A percentile compares a stretch with the other conserved stretches of the same genome.
These are phyloP conservation scores for Cyprinella venusta DNA, from an alignment of 2,797 vertebrate species.

Conservation along the genomic window DNA sequence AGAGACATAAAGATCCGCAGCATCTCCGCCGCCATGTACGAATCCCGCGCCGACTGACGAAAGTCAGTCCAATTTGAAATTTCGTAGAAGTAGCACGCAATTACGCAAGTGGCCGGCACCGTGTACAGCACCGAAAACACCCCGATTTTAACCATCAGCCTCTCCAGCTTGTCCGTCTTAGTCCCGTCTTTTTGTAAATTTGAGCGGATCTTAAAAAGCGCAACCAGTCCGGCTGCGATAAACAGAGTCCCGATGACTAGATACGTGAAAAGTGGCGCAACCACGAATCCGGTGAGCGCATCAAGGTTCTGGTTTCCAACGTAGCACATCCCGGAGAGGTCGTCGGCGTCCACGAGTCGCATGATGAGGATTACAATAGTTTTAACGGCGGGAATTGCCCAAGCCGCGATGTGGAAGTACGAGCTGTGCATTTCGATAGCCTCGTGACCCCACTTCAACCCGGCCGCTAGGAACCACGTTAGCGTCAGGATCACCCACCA, in stretches of 20 bases:
- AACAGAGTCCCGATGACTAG: slow-evolving; percentile 95
- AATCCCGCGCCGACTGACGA: slow-evolving; percentile 85
- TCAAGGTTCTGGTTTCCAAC: slow-evolving; percentile 96
- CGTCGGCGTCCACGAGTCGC: slow-evolving; percentile 95
- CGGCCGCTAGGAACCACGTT: slow-evolving; percentile 97
- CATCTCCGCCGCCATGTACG: slow-evolving; percentile 96
- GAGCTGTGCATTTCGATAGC: slow-evolving; percentile 99
- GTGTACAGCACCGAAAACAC: slow-evolving; percentile 98
- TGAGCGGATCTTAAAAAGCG: slow-evolving; percentile 97
- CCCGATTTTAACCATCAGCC: slow-evolving; percentile 98
- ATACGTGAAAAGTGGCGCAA: slow-evolving; percentile 95
- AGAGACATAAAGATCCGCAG: slow-evolving; percentile 98
- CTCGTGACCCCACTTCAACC: slow-evolving; percentile 98
- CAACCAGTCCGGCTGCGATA: slow-evolving; percentile 94
- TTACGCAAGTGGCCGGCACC: slow-evolving; percentile 94
- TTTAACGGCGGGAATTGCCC: slow-evolving; percentile 97
- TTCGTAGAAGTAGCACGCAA: slow-evolving; percentile 96
- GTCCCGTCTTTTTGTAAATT: slow-evolving; percentile 98
- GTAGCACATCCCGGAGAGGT: slow-evolving; percentile 94
- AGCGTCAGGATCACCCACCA: slow-evolving; percentile 99
- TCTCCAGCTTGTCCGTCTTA: slow-evolving; percentile 97
- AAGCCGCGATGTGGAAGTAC: slow-evolving; percentile 98
- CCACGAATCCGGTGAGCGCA: slow-evolving; percentile 94
- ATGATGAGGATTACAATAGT: slow-evolving; percentile 98
- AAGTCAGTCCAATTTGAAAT: slow-evolving; percentile 95